Base-by-base conservation (phyloP, 2,113 vertebrate genomes). In the Larimichthys crocea region DNA sequence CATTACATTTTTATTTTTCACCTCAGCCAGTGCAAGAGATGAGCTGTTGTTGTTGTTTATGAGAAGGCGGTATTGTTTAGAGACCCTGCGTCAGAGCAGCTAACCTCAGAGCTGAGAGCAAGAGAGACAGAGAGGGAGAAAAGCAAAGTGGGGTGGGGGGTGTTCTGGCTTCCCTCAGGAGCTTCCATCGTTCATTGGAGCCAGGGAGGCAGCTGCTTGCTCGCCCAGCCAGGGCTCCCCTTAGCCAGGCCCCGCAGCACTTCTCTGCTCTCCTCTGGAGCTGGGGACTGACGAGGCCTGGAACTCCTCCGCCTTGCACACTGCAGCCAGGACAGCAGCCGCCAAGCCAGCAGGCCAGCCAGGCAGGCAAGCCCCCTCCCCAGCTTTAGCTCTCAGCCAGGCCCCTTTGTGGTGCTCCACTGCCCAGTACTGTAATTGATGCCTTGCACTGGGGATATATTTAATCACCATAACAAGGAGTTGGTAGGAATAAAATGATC, bases 371-470 rank as follows among this genome's bases (percentile, higher is more conserved):
- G 81, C 90, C 92, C 90, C 85, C 83, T 83, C 79, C 88, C 74
- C 83, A 84, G 63, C 84, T 70, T 60, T 49, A 71, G 73, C 69
- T 75, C 79, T 48, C 80, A 92, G 91, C 93, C 92, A 91, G 88
- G 70, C 83, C 85, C 80, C 84, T 89, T 85, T 90, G 88, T 88
- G 89, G 89, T 87, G 89, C 90, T 93, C 84, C 80, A 86, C 89
- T 94, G 93, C 89, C 88, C 93, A 89, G 92, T 94, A n/a, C n/a
- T n/a, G n/a, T n/a, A 95, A 96, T 95, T 94, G 93, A 94, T 91
- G 93, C 92, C 91, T 94, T 94, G 87, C 91, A 92, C 90, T 91
- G 85, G 93, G 94, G 92, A 95, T 95, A 93, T 92, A 92, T 95
- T 95, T 95, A 94, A 95, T 95, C 94, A 94, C 90, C 88, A 94